Evolutionary conservation across 2,113 vertebrate genomes (phyloP).

Genomic region (Solenodon paradoxus): DNA sequence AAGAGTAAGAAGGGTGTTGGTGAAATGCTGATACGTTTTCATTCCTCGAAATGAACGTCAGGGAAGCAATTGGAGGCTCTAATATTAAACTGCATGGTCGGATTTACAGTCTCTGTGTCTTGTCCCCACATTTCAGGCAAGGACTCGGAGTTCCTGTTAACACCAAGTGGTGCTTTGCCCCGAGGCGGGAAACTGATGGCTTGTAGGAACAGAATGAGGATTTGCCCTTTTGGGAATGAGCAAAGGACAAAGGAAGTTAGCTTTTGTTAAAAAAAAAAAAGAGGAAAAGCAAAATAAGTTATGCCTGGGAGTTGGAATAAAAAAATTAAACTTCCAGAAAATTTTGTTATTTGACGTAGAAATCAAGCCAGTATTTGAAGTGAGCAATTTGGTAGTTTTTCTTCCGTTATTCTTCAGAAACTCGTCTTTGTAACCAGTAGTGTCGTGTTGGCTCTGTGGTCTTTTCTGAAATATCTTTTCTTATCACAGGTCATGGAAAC

Average conservation of each 20-base stretch:
- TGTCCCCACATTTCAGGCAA: not conserved
- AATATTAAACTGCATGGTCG: not conserved
- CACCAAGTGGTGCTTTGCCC: not conserved
- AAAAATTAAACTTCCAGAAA: constrained; percentile 18
- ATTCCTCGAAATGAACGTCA: not conserved
- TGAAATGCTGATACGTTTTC: constrained; percentile 24
- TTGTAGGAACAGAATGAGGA: not conserved
- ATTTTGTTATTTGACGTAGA: constrained; percentile 5
- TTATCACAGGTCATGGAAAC: not conserved
- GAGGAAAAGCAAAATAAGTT: constrained; percentile 41
- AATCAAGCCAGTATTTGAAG: not conserved
- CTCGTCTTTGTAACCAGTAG: not conserved
- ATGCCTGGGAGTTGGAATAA: constrained; percentile 22
- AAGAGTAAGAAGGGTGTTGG: not conserved
- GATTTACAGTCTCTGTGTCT: not conserved
- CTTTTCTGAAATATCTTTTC: not conserved
- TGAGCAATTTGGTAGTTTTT: not conserved
- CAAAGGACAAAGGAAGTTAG: constrained; percentile 9
- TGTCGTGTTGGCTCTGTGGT: not conserved
- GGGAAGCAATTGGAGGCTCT: not conserved
- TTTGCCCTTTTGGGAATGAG: constrained; percentile 15
- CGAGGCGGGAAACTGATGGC: not conserved
- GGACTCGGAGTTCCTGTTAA: not conserved
- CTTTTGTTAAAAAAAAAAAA: constrained; percentile 32
- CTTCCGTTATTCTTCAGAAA: not conserved